Conservation (phyloP, 2,113 vertebrate genomes). For the Myxocyprinus asiaticus region DNA sequence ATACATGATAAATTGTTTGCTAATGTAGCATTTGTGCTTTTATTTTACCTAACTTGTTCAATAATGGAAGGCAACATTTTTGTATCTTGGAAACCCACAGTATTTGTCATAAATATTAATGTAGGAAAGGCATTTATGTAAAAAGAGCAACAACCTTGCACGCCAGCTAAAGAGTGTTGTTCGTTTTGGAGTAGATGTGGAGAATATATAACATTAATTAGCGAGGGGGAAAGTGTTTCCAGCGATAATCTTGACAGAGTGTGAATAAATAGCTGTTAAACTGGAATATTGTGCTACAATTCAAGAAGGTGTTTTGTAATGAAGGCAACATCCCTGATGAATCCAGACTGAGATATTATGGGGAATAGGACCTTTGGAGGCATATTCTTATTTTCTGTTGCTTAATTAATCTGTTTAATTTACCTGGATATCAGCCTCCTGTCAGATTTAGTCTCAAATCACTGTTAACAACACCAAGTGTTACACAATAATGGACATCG, state of each 20-base stretch:
- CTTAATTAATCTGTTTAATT: slow-evolving; percentile 18
- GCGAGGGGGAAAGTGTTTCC: background rate
- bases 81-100: slow-evolving; percentile 15
- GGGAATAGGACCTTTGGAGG: background rate
- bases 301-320: background rate
- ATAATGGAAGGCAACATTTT: slow-evolving; percentile 2
- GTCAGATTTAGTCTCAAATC: background rate
- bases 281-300: slow-evolving; percentile 15
- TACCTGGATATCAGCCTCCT: background rate
- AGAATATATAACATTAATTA: slow-evolving; percentile 28
- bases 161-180: background rate
- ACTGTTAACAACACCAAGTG: background rate
- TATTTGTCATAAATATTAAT: slow-evolving; percentile 41
- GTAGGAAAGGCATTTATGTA: slow-evolving; percentile 20
- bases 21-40: background rate
- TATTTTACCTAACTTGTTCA: slow-evolving; percentile 13
- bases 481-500: background rate
- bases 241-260: slow-evolving; percentile 25
- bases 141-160: slow-evolving; percentile 26
- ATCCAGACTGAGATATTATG: background rate
- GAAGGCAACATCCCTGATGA: slow-evolving; percentile 10
- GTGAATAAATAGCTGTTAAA: slow-evolving; percentile 30
- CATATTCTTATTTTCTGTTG: background rate
- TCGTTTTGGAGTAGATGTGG: background rate
- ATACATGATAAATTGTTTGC: slow-evolving; percentile 27